phyloP scores from a whole-genome alignment of 2,888 invertebrate species.

The Scaptomyza parva region DNA sequence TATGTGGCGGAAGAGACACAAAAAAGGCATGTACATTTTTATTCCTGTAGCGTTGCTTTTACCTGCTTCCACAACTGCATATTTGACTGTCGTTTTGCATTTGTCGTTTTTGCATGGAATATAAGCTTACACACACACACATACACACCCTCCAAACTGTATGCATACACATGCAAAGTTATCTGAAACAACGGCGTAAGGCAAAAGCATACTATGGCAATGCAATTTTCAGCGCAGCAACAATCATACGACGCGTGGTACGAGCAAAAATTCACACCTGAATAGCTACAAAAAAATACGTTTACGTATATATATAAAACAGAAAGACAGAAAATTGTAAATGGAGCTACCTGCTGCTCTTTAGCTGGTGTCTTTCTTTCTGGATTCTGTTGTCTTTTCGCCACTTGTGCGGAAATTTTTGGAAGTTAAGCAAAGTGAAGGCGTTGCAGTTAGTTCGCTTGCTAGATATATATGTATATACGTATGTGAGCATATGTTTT shows the following conservation, averaged over 20 bases:
- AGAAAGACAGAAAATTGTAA: background rate
- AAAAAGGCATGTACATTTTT: background rate
- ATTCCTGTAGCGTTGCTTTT: slow-evolving; percentile 24
- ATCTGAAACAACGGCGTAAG: slow-evolving; percentile 7
- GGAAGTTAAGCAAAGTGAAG: slow-evolving; percentile 41
- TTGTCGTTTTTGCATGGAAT: slow-evolving; percentile 30
- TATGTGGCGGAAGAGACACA: slow-evolving; percentile 6
- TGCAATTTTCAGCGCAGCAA: slow-evolving; percentile 47
- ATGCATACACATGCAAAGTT: slow-evolving; percentile 11
- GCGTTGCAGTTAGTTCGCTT: slow-evolving; percentile 29
- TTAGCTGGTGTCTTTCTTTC: slow-evolving; percentile 10
- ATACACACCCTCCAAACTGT: background rate
- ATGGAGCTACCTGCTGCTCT: background rate
- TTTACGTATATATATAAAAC: background rate
- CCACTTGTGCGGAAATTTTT: slow-evolving; percentile 35
- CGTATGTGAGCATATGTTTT: slow-evolving; percentile 10
- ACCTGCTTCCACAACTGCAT: slow-evolving; percentile 30
- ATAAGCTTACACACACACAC: slow-evolving; percentile 16
- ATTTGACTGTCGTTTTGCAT: slow-evolving; percentile 53
- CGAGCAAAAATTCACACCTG: slow-evolving; percentile 12
- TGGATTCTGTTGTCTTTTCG: slow-evolving; percentile 35
- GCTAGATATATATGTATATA: slow-evolving; percentile 11
- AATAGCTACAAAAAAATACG: slow-evolving; percentile 3
- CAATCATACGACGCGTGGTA: slow-evolving; percentile 52
- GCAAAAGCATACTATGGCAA: slow-evolving; percentile 14